phyloP scores from a whole-genome alignment of 2,797 vertebrate genomes.

The Microcaecilia unicolor region DNA sequence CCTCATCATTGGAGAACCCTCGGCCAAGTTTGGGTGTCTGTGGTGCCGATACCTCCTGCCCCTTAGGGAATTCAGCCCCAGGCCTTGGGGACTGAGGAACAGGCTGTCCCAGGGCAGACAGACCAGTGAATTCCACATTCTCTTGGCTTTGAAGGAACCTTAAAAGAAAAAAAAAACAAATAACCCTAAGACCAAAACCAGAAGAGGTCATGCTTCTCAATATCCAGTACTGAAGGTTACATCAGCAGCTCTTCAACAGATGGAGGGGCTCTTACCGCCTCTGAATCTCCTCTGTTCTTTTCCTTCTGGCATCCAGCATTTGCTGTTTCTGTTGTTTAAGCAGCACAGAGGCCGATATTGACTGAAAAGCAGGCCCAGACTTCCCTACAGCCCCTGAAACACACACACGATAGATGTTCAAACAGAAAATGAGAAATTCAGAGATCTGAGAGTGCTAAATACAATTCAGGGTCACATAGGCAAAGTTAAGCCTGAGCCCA shows the following conservation, averaged over 20 bases:
- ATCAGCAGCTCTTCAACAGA: neutral
- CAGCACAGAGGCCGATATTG: slow-evolving; percentile 78
- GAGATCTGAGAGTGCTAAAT: no score
- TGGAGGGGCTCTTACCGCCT: slow-evolving; percentile 56
- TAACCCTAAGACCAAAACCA: slow-evolving; percentile 4
- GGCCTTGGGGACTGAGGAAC: slow-evolving; percentile 42
- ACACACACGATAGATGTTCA: neutral
- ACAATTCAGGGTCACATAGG: no score
- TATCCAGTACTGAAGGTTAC: neutral
- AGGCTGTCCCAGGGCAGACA: slow-evolving; percentile 8
- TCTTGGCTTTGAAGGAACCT: slow-evolving; percentile 60
- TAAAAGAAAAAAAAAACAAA: slow-evolving; percentile 12
- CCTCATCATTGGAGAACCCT: slow-evolving; percentile 74
- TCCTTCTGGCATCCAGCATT: slow-evolving; percentile 62
- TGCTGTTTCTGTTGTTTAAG: slow-evolving; percentile 85
- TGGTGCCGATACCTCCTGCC: slow-evolving; percentile 22
- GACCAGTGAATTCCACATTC: slow-evolving; percentile 5
- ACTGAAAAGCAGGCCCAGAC: slow-evolving; percentile 49
- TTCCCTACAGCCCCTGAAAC: slow-evolving; percentile 30
- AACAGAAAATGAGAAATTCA: no score
- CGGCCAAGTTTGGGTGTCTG: slow-evolving; percentile 67
- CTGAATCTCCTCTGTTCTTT: slow-evolving; percentile 61
- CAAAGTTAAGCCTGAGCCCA: no score
- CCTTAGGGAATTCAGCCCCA: slow-evolving; percentile 49
- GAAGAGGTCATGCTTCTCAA: no score